Evolutionary conservation across 2,113 vertebrate genomes (phyloP).

Genomic region (Dissostichus mawsoni): DNA sequence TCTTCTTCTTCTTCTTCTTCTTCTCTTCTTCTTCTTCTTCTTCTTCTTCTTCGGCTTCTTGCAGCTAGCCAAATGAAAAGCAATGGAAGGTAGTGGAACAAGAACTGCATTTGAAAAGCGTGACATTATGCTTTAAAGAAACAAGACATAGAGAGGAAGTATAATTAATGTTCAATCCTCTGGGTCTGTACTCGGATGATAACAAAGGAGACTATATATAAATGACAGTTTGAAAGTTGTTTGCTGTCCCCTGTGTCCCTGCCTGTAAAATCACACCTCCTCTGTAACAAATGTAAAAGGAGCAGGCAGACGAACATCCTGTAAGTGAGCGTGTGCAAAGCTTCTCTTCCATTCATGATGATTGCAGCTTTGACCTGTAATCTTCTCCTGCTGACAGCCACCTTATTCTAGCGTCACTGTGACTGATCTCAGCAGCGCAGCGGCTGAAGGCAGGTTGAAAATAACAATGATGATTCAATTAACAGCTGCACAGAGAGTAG

Average conservation of each 20-base stretch:
- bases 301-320: slow-evolving; percentile 9
- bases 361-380: slow-evolving; percentile 25
- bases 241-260: neutral
- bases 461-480: slow-evolving; percentile 31
- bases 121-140: slow-evolving; percentile 51
- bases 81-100: slow-evolving; percentile 78
- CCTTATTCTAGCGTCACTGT: slow-evolving; percentile 17
- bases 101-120: slow-evolving; percentile 58
- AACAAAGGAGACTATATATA: slow-evolving; percentile 62
- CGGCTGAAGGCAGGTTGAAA: neutral
- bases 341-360: slow-evolving; percentile 21
- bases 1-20: too few species aligned
- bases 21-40: too few species aligned
- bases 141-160: slow-evolving; percentile 29
- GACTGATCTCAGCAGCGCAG: neutral
- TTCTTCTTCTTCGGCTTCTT: too few species aligned
- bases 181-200: slow-evolving; percentile 43
- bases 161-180: slow-evolving; percentile 65
- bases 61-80: slow-evolving; percentile 67
- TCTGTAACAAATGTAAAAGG: slow-evolving; percentile 25
- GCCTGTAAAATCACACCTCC: slow-evolving; percentile 27
- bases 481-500: neutral
- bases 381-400: slow-evolving; percentile 13
- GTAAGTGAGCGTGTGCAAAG: slow-evolving; percentile 8
- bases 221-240: slow-evolving; percentile 37